Evolutionary conservation across 2,888 invertebrate species (phyloP).

Genomic region (Ypsolopha scabrella): DNA sequence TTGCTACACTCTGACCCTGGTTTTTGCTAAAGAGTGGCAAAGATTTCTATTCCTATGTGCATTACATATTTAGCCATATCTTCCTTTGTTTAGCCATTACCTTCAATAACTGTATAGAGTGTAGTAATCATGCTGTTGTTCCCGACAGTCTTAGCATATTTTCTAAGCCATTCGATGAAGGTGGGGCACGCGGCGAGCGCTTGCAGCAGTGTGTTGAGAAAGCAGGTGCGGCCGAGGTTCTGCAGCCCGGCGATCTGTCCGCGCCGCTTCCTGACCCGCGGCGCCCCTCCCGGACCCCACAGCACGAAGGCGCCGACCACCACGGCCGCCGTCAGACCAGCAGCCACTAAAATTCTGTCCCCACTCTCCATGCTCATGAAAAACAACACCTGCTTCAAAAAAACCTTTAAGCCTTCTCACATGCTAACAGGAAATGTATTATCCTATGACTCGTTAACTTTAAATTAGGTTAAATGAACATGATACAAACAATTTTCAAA

Average conservation of each 20-base stretch:
- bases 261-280: constrained; percentile 70
- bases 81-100: too few species aligned
- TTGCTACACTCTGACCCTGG: too few species aligned
- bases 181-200: constrained; percentile 89
- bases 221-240: constrained; percentile 94
- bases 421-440: constrained; percentile 15
- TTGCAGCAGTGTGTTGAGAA: constrained; percentile 91
- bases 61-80: too few species aligned
- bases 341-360: constrained; percentile 82
- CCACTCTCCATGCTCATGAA: constrained; percentile 74
- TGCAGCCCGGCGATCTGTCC: constrained; percentile 88
- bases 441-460: too few species aligned
- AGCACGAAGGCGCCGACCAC: constrained; percentile 87
- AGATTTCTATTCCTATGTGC: too few species aligned
- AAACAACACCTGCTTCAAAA: neutral
- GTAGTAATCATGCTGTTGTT: constrained; percentile 81
- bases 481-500: too few species aligned
- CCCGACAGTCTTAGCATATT: constrained; percentile 70
- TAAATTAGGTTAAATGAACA: too few species aligned
- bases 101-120: constrained; percentile 80
- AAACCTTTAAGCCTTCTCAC: constrained; percentile 14
- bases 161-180: constrained; percentile 85
- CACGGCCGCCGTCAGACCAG: constrained; percentile 83
- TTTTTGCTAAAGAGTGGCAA: too few species aligned
- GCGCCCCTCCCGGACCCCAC: constrained; percentile 80